Evolutionary conservation across 2,888 invertebrate species (phyloP), one percentile per base, ranked within the genome.

Genomic region (Mesorhabditis spiculigera): DNA sequence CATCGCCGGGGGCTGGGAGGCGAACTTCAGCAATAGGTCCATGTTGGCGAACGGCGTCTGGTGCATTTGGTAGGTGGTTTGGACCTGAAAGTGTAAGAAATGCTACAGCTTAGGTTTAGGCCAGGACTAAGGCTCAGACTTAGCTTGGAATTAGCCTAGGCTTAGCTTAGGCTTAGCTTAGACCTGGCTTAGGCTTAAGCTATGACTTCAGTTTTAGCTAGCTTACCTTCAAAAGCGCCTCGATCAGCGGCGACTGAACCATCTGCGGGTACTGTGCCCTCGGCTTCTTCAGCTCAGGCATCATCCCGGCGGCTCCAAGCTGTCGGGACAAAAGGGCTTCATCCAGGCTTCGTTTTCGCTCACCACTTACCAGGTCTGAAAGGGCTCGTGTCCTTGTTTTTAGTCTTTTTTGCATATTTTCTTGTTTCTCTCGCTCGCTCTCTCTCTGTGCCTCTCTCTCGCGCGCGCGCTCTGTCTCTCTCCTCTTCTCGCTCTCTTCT

Each of bases 51-150:
- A 66, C 45, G 69, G 73, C 13, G 63, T 62, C 6, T 67, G 63
- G 16, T 73, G 73, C 45, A 73, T n/a, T 58, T 73, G 73, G n/a
- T 50, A 50, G 58, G 58, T 50, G 58, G 58, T 50, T 50, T 50
- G 58, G n/a, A 50, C 58, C 58, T 50, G 58, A 50, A 50, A 13
- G 8, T n/a, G 1, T n/a, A 13, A n/a, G 58, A n/a, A 50, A 13
- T 28, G 28, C 58, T 50, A 50, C 10, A 50, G 8, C 58, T 50
- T 50, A n/a, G 8, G 58, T 3, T 50, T 50, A 50, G 10, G 8
- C 58, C n/a, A 50, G 58, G n/a, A 13, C 58, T n/a, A 50, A n/a
- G n/a, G 8, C 58, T 50, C n/a, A n/a, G 8, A 13, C 58, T 50
- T 50, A 50, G 10, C 28, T 28, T 28, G 28, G 28, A 28, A 28